Conservation (phyloP, 64 coral and sea anemone genomes). For the Pocillopora verrucosa region DNA sequence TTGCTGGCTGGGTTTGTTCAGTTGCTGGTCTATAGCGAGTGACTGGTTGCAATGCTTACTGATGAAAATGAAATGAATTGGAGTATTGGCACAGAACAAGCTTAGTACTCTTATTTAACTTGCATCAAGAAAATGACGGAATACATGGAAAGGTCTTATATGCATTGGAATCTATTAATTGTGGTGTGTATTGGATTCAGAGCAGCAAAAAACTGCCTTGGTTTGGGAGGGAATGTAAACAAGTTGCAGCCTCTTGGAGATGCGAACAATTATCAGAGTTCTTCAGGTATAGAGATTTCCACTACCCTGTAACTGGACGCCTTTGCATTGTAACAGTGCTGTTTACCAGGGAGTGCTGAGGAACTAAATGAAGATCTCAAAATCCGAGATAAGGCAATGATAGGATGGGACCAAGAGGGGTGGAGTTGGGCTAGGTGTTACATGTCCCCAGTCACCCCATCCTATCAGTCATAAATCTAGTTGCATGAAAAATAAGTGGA, state of each 20-base stretch:
- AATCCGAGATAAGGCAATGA: no score
- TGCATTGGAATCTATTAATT: conserved; percentile 17
- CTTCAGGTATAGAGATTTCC: no score
- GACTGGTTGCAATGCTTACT: neutral
- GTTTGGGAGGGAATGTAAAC: neutral
- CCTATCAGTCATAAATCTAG: no score
- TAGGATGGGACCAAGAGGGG: no score
- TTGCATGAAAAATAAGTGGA: no score
- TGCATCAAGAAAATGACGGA: neutral
- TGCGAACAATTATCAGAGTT: neutral
- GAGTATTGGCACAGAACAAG: conserved; percentile 6
- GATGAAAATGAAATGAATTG: conserved; percentile 9
- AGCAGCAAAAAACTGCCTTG: neutral
- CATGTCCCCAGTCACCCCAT: no score
- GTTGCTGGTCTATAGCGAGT: conserved; percentile 58
- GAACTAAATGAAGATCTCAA: neutral
- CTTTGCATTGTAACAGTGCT: neutral
- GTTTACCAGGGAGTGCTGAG: neutral
- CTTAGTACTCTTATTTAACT: conserved; percentile 37
- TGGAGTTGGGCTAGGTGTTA: no score
- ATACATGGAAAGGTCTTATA: neutral
- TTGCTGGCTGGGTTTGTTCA: conserved; percentile 89
- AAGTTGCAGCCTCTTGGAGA: neutral
- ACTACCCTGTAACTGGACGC: no score
- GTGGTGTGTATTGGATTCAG: conserved; percentile 16